Base-by-base conservation (phyloP, 1,140 invertebrate species). In the Ceratina australensis region DNA sequence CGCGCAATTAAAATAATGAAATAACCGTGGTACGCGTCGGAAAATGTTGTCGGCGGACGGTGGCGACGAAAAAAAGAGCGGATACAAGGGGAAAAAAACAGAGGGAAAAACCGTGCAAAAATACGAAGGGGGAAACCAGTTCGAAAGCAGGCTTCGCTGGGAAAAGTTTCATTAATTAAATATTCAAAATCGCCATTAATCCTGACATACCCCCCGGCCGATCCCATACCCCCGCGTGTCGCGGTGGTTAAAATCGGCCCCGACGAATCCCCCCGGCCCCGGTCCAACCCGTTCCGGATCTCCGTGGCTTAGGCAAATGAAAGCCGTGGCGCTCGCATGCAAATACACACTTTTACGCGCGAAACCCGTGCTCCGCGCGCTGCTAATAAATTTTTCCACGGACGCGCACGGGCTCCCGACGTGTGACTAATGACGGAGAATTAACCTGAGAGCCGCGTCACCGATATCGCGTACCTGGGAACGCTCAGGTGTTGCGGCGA, bases 361-460 rank as follows among this genome's bases (percentile, higher is more conserved):
- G 79, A 57, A 85, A 86, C 72, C 63, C 75, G 61, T 54, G 12
- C 59, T 33, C 79, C 24, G 22, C 57, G 79, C 57, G 79, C 54
- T 78, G 87, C 69, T 89, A 88, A 90, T 89, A 87, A 87, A 89
- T 91, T 88, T 89, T 88, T 85, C 86, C 84, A 88, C 79, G 82
- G 83, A 67, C 79, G 78, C 64, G 80, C 72, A 26, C 54, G 50
- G 72, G 66, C 16, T 20, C 57, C 52, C 84, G 82, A 82, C 78
- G 75, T 83, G 82, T 88, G 82, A 87, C 85, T 89, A 88, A 89
- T 85, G 86, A 89, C 81, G 76, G 73, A 72, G 83, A 85, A 87
- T 87, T 83, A 82, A 86, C 81, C 72, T 60, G 61, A 81, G 52
- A 78, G 71, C 33, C 7, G 33, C 81, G 52, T 54, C 78, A 56